Evolutionary conservation across 2,888 invertebrate genomes (phyloP), one percentile per base, ranked within the genome.

Genomic region (Trypoxylon attenuatum): DNA sequence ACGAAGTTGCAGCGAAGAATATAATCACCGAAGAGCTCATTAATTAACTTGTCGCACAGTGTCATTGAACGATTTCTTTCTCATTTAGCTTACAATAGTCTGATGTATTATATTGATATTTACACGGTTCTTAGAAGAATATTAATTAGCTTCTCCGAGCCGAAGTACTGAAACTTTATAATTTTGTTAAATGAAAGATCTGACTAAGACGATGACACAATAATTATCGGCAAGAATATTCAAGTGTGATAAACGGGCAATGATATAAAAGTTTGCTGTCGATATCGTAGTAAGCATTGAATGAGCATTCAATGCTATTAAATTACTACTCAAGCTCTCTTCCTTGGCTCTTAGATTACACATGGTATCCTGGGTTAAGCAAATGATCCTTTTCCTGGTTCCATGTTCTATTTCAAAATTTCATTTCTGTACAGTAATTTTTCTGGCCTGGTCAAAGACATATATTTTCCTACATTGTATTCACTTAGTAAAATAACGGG

Each of bases 1-100:
- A 56, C 38, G 55, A 46, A 85, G 85, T 69, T 78, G 86, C 16
- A 85, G 87, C 75, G 84, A 87, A 57, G 27, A 87, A 71, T 81
- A 87, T 87, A 73, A 69, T 84, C 56, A 81, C 15, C 43, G 47
- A 22, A 53, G 10, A 41, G 33, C 63, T 13, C n/a, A n/a, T n/a
- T n/a, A n/a, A n/a, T n/a, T n/a, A n/a, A n/a, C n/a, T n/a, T n/a
- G n/a, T n/a, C n/a, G n/a, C n/a, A n/a, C n/a, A n/a, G n/a, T n/a
- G n/a, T n/a, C n/a, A n/a, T n/a, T n/a, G n/a, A n/a, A n/a, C n/a
- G 8, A 33, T 13, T 33, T 33, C 2, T 33, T 33, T 33, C 13
- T 13, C 13, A 33, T 13, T 10, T 13, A 33, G 33, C 33, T 33
- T 33, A 13, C 33, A 8, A 33, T 33, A 33, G n/a, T 33, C 10